A percentile compares a stretch with the other conserved stretches of the same genome.
Evolutionary conservation across 1,140 invertebrate species (phyloP).

Genomic region (Proctacanthus coquilletti): DNA sequence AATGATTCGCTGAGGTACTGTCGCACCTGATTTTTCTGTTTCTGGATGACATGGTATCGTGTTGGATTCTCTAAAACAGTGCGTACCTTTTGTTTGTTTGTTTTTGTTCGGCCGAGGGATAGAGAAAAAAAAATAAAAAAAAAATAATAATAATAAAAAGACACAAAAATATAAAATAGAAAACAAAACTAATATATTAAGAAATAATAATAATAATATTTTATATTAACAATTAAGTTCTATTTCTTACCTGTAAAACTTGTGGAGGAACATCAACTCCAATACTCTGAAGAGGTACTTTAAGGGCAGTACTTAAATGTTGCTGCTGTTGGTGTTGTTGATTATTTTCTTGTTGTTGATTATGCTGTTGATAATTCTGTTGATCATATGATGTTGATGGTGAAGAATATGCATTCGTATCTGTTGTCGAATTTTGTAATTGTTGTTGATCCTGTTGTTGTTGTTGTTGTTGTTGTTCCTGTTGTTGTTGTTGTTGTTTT

Average conservation of each 20-base stretch:
- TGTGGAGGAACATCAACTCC: constrained; percentile 61
- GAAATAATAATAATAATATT: too few relatives aligned
- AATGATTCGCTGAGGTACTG: constrained; percentile 70
- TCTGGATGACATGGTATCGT: constrained; percentile 78
- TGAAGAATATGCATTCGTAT: constrained; percentile 26
- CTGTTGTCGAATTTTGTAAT: too few relatives aligned
- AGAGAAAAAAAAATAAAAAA: constrained; percentile 11
- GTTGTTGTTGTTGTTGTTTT: constrained; percentile 12
- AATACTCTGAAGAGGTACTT: constrained; percentile 39
- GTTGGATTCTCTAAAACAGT: constrained; percentile 81
- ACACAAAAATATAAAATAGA: too few relatives aligned
- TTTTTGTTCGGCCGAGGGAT: too few relatives aligned
- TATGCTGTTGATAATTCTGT: constrained; percentile 11
- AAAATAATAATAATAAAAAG: too few relatives aligned
- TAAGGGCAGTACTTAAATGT: constrained; percentile 31
- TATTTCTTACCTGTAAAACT: constrained; percentile 49
- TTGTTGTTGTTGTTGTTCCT: constrained; percentile 5
- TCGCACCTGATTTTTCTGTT: constrained; percentile 73
- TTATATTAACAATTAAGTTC: too few relatives aligned
- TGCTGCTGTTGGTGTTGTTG: constrained; percentile 36
- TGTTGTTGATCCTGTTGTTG: constrained; percentile 15
- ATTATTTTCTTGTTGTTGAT: constrained; percentile 35
- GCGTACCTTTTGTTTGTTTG: constrained; percentile 61
- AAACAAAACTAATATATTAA: too few relatives aligned
- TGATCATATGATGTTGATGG: constrained; percentile 22